phyloP scores from a whole-genome alignment of 2,888 invertebrate genomes.

The Drosophila recens region DNA sequence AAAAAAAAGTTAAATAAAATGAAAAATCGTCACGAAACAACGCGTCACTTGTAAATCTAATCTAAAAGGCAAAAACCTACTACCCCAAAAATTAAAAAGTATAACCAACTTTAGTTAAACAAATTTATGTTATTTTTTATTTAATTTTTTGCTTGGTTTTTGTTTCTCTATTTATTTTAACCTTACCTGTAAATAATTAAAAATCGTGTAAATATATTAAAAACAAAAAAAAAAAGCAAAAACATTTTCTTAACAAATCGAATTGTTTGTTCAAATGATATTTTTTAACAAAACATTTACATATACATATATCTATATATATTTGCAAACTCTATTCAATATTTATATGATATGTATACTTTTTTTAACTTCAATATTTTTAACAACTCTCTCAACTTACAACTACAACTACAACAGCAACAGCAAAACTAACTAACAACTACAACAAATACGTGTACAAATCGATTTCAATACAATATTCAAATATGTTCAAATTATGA shows the following conservation, averaged over 20 bases:
- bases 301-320: conserved; percentile 77
- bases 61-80: conserved; percentile 48
- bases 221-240: conserved; percentile 42
- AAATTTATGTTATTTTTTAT: conserved; percentile 45
- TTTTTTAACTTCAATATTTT: conserved; percentile 70
- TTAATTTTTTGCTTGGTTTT: conserved; percentile 64
- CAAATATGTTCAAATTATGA: conserved; percentile 45
- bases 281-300: conserved; percentile 66
- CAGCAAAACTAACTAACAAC: conserved; percentile 35
- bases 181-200: conserved; percentile 84
- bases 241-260: conserved; percentile 61
- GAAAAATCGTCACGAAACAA: conserved; percentile 13
- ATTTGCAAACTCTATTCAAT: conserved; percentile 80
- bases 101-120: conserved; percentile 54
- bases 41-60: conserved; percentile 52
- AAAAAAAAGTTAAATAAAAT: conserved; percentile 16
- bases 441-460: conserved; percentile 43
- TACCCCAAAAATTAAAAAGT: conserved; percentile 28
- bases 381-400: conserved; percentile 52
- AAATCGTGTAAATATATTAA: conserved; percentile 81
- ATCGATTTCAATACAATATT: conserved; percentile 55
- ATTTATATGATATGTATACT: conserved; percentile 79
- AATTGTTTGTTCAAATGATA: conserved; percentile 77
- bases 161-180: conserved; percentile 41
- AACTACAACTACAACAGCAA: conserved; percentile 50